Evolutionary conservation across 2,113 vertebrate genomes (phyloP), one percentile per base, ranked within the genome.

Genomic region (Dissostichus mawsoni): DNA sequence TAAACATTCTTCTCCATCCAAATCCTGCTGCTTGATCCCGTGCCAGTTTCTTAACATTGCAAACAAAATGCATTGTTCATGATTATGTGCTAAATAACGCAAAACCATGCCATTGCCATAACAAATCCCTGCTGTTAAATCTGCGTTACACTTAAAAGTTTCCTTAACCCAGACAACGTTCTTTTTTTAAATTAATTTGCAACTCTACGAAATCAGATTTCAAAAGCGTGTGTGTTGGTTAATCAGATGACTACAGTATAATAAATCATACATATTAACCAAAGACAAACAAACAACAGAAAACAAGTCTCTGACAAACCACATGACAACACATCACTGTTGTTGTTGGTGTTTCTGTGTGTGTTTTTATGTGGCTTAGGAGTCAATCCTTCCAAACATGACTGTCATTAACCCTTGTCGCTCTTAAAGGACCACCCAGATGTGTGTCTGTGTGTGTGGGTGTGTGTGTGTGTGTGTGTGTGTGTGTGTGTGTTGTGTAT

Each of bases 341-440:
- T 63, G 16, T 69, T 69, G 29, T 65, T 55, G 18, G 45, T 74
- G 55, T 61, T n/a, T 14, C 7, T 41, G 44, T 76, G 64, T 58
- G 50, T 73, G 65, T 73, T 58, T 69, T 61, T 80, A 51, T 80
- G 72, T 67, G 61, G 71, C 48, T 84, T 69, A 80, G 66, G 50
- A 86, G 80, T 84, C 80, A 74, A 69, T 87, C 80, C 76, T 53
- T 84, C 58, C 57, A 78, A 87, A 92, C 82, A 86, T 59, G 62
- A 69, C 83, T 63, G 58, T 87, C 75, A 91, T 90, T 92, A 92
- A 93, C 90, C 90, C 88, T 81, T 81, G 82, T 83, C 61, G 53
- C 80, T 83, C 59, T 76, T 64, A 58, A 59, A 71, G 76, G 93
- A 93, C 93, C 92, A 94, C 92, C 91, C 93, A 92, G 85, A 81